Evolutionary conservation across 2,888 invertebrate genomes (phyloP), one percentile per base, ranked within the genome.

Genomic region (Ceraclea dissimilis): DNA sequence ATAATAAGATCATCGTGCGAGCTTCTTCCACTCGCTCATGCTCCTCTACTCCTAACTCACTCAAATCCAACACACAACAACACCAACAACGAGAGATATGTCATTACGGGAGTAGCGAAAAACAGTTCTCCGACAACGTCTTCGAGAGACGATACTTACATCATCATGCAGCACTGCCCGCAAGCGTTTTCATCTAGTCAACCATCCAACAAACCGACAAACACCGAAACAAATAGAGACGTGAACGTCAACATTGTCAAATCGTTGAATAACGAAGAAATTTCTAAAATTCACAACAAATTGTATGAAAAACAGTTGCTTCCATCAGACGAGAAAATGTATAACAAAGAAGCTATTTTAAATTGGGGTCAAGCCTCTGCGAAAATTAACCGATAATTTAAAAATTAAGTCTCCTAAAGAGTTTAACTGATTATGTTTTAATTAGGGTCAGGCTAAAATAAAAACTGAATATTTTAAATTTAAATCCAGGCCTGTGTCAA

Each of bases 271-370:
- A 46, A 50, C n/a, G 46, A 46, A 16, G 51, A 55, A 5, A 46
- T 26, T 17, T 19, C 34, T 4, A 26, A 44, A 10, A 51, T 52
- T 17, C 33, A 46, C 43, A 53, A 56, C 21, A 60, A 60, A 51
- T 26, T 57, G 31, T 57, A 60, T 26, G 54, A 60, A 26, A 60
- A 60, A 19, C 60, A 58, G 50, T 49, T 52, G 13, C 51, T 60
- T 33, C 56, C 56, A 10, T 47, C 53, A 6, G 59, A 58, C 26
- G 61, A 61, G n/a, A 62, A 60, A 53, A 47, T 62, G 10, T 62
- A 62, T 44, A 57, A 60, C 21, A 62, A 60, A 52, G 58, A 62
- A 22, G 52, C 62, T n/a, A 62, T 62, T 26, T 26, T 58, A 10
- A 56, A 58, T 21, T 62, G 62, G 62, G 62, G 60, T 18, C 58